Percentiles rank a stretch among this genome's conserved stretches.
These are phyloP conservation scores for Chrysocyon brachyurus DNA, from an alignment of 2,797 vertebrate species.

Conservation along the genomic window DNA sequence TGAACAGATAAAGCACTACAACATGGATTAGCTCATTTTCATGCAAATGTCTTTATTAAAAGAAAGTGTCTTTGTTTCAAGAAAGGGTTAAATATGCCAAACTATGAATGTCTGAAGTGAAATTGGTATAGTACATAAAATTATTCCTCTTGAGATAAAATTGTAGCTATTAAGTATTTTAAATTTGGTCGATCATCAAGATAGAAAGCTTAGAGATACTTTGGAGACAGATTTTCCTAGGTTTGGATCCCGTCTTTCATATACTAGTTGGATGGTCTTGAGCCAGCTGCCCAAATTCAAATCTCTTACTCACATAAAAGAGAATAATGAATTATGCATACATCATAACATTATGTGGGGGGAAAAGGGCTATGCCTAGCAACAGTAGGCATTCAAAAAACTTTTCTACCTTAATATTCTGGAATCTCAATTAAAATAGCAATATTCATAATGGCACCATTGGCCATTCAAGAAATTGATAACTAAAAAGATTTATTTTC, in stretches of 20 bases:
- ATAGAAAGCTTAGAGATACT: background rate
- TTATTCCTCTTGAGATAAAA: background rate
- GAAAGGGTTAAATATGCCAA: background rate
- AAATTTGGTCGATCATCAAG: background rate
- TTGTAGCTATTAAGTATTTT: constrained; percentile 26
- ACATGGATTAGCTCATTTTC: constrained; percentile 44
- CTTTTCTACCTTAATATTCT: background rate
- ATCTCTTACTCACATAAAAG: background rate
- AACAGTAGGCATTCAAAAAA: constrained; percentile 16
- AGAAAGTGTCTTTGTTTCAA: constrained; percentile 18
- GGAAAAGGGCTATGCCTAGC: background rate
- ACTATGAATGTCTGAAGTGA: background rate
- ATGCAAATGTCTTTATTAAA: background rate
- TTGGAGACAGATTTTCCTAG: background rate
- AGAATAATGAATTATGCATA: background rate
- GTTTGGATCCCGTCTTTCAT: background rate
- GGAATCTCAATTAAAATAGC: background rate
- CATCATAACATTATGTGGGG: background rate
- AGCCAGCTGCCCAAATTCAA: background rate
- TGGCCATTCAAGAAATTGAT: constrained; percentile 15
- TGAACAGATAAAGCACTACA: background rate
- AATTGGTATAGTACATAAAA: background rate
- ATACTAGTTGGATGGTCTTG: background rate
- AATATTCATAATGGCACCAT: background rate
- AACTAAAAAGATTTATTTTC: background rate